A percentile compares a stretch with the other conserved stretches of the same genome.
Evolutionary conservation across 2,113 vertebrate genomes (phyloP).

Genomic region (Lethenteron camtschaticum): DNA sequence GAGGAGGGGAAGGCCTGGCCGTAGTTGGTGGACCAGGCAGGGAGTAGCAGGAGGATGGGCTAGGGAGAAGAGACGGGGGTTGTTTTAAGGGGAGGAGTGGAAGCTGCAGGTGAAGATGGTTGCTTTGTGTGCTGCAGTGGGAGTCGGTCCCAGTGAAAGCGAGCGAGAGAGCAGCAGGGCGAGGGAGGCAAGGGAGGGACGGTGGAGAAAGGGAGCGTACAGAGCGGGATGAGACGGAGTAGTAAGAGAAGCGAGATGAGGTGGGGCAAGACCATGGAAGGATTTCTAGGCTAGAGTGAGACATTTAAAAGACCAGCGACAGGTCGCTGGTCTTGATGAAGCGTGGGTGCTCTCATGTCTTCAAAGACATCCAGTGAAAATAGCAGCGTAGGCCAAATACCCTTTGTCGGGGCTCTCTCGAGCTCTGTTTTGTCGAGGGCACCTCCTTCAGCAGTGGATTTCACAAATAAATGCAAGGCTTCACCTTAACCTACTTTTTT

Average conservation of each 20-base stretch:
- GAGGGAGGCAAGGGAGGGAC: neutral
- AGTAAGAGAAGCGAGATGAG: neutral
- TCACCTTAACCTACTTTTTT: too few species aligned
- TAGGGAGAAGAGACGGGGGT: neutral
- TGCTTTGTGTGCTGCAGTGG: too few species aligned
- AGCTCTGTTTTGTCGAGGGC: too few species aligned
- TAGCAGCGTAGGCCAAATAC: too few species aligned
- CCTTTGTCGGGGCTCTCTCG: too few species aligned
- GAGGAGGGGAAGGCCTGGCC: neutral
- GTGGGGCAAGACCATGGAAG: neutral
- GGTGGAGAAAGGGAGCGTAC: neutral
- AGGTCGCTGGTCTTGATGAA: too few species aligned
- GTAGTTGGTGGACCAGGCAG: neutral
- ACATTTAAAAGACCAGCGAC: too few species aligned
- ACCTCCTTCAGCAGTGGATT: too few species aligned
- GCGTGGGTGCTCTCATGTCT: too few species aligned
- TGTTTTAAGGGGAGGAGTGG: neutral
- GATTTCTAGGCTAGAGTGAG: neutral
- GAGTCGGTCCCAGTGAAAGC: too few species aligned
- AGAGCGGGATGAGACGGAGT: neutral
- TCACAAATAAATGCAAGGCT: too few species aligned
- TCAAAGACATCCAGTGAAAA: too few species aligned
- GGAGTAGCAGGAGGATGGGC: neutral
- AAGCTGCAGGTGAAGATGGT: neutral
- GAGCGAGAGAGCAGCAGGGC: neutral